These are phyloP conservation scores for Popillia japonica DNA, from an alignment of 1,140 invertebrate genomes.

Conservation along the genomic window DNA sequence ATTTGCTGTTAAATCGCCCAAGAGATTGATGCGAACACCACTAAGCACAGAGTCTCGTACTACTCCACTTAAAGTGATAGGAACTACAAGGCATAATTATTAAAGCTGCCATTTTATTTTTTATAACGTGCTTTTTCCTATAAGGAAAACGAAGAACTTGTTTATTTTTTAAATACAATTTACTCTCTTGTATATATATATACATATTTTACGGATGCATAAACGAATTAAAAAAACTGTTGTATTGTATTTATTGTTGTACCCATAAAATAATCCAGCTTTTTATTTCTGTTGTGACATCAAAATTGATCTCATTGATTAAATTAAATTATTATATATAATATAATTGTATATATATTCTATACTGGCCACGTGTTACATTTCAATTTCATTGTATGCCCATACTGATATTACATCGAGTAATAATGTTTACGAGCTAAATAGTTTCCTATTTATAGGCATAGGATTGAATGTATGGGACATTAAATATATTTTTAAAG, in stretches of 20 bases:
- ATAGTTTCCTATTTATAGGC: no score
- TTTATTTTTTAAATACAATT: background rate
- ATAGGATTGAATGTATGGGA: no score
- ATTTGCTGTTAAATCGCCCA: constrained; percentile 49
- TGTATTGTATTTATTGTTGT: background rate
- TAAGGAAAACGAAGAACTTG: background rate
- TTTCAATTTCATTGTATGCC: no score
- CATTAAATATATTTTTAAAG: no score
- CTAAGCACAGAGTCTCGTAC: background rate
- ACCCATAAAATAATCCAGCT: no score
- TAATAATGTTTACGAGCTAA: no score
- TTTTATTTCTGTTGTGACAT: no score
- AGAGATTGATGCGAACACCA: constrained; percentile 34
- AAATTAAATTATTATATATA: no score
- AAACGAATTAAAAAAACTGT: background rate
- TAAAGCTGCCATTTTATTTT: background rate
- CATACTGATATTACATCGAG: no score
- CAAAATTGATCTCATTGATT: no score
- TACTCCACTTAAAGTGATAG: constrained; percentile 30
- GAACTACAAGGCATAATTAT: constrained; percentile 2
- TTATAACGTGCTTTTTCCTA: background rate
- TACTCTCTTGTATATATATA: background rate
- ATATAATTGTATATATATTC: no score
- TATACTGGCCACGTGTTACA: no score
- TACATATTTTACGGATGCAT: background rate